A percentile compares a stretch with the other conserved stretches of the same genome.
Conservation (phyloP, 2,888 invertebrate genomes). For the Rotaria magnacalcarata region DNA sequence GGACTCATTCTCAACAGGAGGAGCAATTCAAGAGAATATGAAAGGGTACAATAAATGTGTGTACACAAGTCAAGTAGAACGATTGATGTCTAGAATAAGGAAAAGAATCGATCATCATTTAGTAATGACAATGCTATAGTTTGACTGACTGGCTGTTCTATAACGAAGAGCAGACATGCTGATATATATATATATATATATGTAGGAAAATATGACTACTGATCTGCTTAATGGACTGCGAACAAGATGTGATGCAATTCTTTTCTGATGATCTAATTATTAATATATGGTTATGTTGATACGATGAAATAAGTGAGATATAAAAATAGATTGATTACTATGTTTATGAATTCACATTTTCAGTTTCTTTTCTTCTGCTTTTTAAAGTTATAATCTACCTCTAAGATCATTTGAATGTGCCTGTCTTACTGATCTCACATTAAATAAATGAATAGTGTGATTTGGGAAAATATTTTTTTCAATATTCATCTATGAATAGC, state of each 20-base stretch:
- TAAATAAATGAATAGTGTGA: too few species aligned
- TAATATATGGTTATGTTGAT: neutral
- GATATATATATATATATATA: neutral
- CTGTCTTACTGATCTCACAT: too few species aligned
- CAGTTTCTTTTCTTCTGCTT: neutral
- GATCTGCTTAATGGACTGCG: neutral
- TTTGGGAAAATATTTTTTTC: too few species aligned
- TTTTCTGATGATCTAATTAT: neutral
- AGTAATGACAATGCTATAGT: neutral
- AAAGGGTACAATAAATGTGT: slow-evolving; percentile 18
- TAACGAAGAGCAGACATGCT: neutral
- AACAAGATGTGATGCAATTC: neutral
- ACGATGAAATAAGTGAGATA: neutral
- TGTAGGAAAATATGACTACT: neutral
- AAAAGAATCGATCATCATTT: neutral
- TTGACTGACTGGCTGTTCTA: neutral
- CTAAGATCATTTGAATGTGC: too few species aligned
- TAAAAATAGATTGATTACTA: neutral
- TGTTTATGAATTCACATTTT: neutral
- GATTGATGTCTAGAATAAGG: neutral
- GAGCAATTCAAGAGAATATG: neutral
- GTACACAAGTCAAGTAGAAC: slow-evolving; percentile 22
- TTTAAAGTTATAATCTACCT: neutral
- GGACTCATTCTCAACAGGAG: neutral
- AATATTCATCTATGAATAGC: too few species aligned